Conservation (phyloP, 1,140 invertebrate genomes). For the Cardiocondyla obscurior region DNA sequence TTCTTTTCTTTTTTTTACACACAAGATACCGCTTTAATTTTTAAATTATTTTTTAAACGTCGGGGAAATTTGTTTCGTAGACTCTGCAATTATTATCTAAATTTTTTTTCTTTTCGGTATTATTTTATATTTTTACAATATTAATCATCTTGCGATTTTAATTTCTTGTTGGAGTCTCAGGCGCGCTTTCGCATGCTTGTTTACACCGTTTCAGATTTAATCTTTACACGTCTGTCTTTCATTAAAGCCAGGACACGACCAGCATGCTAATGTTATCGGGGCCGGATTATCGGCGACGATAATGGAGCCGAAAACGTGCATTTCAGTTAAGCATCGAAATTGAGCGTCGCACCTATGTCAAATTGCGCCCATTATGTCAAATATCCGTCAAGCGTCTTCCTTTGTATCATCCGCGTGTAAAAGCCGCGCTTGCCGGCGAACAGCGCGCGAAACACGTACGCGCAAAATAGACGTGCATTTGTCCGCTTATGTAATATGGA, state of each 20-base stretch:
- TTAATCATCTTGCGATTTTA: neutral
- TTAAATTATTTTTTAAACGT: too few species aligned
- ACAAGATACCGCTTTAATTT: neutral
- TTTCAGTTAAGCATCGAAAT: neutral
- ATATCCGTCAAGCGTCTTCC: neutral
- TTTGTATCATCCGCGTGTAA: neutral
- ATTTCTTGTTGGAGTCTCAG: neutral
- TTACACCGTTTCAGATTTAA: neutral
- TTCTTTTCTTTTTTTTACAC: neutral
- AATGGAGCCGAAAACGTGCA: neutral
- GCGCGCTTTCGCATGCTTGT: neutral
- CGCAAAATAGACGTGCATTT: neutral
- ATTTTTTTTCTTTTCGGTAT: neutral
- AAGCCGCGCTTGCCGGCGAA: neutral
- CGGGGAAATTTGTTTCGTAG: too few species aligned
- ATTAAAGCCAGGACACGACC: neutral
- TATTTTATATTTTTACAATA: neutral
- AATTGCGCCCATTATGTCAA: neutral
- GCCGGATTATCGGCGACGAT: neutral
- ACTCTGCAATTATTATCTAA: neutral
- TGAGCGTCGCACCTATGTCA: neutral
- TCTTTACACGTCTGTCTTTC: neutral
- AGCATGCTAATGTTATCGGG: neutral
- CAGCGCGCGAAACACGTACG: neutral
- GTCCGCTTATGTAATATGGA: neutral